Evolutionary conservation across 2,888 invertebrate species (phyloP).

Genomic region (Zelleria hepariella): DNA sequence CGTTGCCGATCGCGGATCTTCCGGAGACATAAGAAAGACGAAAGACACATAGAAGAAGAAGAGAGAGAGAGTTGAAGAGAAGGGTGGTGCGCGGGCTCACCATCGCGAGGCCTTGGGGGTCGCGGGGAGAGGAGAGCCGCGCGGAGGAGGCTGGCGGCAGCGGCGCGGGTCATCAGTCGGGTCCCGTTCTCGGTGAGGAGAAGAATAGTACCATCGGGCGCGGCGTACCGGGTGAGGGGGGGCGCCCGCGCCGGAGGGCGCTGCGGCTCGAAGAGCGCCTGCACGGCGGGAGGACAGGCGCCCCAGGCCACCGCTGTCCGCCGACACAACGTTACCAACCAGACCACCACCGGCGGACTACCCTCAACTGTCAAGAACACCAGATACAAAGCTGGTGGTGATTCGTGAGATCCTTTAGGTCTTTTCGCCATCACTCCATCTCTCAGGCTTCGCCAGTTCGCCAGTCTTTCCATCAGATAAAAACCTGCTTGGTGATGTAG

Average conservation of each 20-base stretch:
- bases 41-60: conserved; percentile 43
- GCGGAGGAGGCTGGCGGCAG: conserved; percentile 67
- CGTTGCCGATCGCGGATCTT: conserved; percentile 66
- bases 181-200: conserved; percentile 77
- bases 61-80: conserved; percentile 39
- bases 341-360: conserved; percentile 37
- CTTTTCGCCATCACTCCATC: not conserved
- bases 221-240: conserved; percentile 73
- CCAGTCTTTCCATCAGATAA: too few relatives aligned
- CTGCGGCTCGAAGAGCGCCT: conserved; percentile 65
- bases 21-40: conserved; percentile 23
- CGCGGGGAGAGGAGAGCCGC: conserved; percentile 69
- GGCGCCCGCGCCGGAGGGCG: conserved; percentile 55
- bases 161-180: conserved; percentile 68
- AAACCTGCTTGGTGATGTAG: too few relatives aligned
- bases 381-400: not conserved
- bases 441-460: too few relatives aligned
- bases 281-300: conserved; percentile 65
- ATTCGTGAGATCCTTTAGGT: not conserved
- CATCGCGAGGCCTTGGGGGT: conserved; percentile 47
- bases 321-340: conserved; percentile 60
- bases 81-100: conserved; percentile 67
- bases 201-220: conserved; percentile 74
- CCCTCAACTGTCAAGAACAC: not conserved
- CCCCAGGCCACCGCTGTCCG: conserved; percentile 68